Percentiles rank a stretch among this genome's conserved stretches.
phyloP scores from a whole-genome alignment of 1,140 invertebrate species.

The Drosophila busckii region DNA sequence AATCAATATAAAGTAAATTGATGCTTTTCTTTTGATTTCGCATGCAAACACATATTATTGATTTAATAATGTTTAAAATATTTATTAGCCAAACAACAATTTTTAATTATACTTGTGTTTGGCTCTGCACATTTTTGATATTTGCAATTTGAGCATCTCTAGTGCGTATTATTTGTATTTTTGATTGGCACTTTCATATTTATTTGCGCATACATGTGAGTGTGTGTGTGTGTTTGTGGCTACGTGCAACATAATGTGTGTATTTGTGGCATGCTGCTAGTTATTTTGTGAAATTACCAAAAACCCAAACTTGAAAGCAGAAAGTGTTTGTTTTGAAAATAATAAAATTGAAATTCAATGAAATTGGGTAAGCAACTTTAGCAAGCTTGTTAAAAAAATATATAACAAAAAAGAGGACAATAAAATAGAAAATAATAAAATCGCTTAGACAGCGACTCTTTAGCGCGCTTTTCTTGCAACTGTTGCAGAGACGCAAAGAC shows the following conservation, averaged over 20 bases:
- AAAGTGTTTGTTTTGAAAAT: slow-evolving; percentile 33
- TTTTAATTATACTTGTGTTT: no score
- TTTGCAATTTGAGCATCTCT: slow-evolving; percentile 11
- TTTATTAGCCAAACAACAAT: no score
- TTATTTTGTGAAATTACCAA: slow-evolving; percentile 51
- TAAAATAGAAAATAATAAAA: slow-evolving; percentile 12
- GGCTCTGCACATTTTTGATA: no score
- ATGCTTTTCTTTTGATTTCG: no score
- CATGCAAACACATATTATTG: no score
- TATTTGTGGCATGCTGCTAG: slow-evolving; percentile 2
- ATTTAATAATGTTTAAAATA: no score
- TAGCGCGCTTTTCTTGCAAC: no score
- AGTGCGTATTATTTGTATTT: slow-evolving; percentile 2
- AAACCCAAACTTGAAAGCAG: slow-evolving; percentile 27
- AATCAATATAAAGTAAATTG: no score
- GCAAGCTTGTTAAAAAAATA: slow-evolving; percentile 23
- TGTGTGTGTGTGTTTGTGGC: neutral
- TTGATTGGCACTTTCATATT: neutral
- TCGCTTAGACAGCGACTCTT: slow-evolving; percentile 50
- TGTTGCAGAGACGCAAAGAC: no score
- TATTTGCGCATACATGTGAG: neutral
- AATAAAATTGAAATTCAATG: slow-evolving; percentile 57
- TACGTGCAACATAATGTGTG: no score
- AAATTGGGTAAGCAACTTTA: slow-evolving; percentile 29
- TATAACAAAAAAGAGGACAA: neutral